These are phyloP conservation scores for Arion vulgaris DNA, from an alignment of 1,140 invertebrate species.

Conservation along the genomic window DNA sequence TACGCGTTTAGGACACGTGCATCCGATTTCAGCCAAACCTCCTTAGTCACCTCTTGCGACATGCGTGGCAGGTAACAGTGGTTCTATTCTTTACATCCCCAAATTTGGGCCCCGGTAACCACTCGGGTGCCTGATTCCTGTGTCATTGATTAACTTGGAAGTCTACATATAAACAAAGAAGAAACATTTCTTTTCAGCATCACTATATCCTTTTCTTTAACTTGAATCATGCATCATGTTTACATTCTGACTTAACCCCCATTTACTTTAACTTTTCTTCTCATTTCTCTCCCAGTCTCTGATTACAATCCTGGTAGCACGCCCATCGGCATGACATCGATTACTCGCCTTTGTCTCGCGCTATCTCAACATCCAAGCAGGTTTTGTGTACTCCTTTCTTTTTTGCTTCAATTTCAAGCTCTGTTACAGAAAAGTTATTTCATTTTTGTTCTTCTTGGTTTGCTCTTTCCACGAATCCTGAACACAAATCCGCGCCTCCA, in stretches of 20 bases:
- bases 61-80: too few species aligned
- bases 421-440: neutral
- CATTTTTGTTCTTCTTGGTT: neutral
- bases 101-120: too few species aligned
- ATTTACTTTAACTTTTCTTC: neutral
- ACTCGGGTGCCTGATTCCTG: too few species aligned
- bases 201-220: neutral
- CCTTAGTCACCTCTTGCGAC: too few species aligned
- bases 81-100: too few species aligned
- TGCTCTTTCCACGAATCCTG: neutral
- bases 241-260: neutral
- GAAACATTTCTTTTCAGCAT: neutral
- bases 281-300: neutral
- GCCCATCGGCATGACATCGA: slow-evolving; percentile 2
- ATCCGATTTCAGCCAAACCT: too few species aligned
- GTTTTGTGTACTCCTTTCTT: neutral
- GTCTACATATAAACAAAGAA: too few species aligned
- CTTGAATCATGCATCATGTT: neutral
- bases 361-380: neutral
- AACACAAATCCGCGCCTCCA: neutral
- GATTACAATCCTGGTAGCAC: neutral
- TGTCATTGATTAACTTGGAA: too few species aligned
- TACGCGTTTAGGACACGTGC: too few species aligned
- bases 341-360: neutral
- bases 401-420: neutral